Evolutionary conservation across 1,140 invertebrate species (phyloP), one percentile per base, ranked within the genome.

Genomic region (Drosophila ogumai): DNA sequence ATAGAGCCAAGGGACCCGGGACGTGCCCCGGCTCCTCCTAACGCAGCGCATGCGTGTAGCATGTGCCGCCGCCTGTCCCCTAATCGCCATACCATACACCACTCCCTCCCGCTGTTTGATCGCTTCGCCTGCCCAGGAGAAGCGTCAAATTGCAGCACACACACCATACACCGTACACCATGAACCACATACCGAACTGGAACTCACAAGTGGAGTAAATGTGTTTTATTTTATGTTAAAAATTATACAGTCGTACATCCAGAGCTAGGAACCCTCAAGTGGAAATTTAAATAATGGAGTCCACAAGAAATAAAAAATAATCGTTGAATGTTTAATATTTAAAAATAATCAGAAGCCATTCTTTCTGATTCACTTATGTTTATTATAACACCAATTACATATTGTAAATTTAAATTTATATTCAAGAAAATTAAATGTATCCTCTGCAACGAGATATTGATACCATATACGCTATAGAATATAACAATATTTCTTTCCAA

Each of bases 41-140:
- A 78, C 74, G 50, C 67, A 85, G 86, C 85, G 85, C 86, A 88
- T 90, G 85, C 85, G 90, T 91, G 78, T 75, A 86, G 82, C 86
- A 91, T 91, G 82, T 90, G 82, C 87, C 75, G 78, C 81, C 47
- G 78, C 84, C 52, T 46, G 34, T 55, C 34, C 52, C 80, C 60
- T 40, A 64, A 56, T 67, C 60, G 36, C 52, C 59, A 73, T 52
- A 2, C 25, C 31, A 19, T 52, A 19, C 13, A 10, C 12, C 36
- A 9, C 36, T 65, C 36, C 49, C 44, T 65, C 82, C 82, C 84
- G 74, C 85, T 81, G 85, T 22, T 67, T 44, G 76, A 60, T 65
- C 47, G 55, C 75, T 52, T 75, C 43, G 34, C 36, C 61, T 69
- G 60, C 19, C 25, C 63, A 38, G 15, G 58, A 75, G 10, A 55